Percentiles rank a stretch among this genome's conserved stretches.
Conservation (phyloP, 2,797 vertebrate species). For the Nannoperca obscura region DNA sequence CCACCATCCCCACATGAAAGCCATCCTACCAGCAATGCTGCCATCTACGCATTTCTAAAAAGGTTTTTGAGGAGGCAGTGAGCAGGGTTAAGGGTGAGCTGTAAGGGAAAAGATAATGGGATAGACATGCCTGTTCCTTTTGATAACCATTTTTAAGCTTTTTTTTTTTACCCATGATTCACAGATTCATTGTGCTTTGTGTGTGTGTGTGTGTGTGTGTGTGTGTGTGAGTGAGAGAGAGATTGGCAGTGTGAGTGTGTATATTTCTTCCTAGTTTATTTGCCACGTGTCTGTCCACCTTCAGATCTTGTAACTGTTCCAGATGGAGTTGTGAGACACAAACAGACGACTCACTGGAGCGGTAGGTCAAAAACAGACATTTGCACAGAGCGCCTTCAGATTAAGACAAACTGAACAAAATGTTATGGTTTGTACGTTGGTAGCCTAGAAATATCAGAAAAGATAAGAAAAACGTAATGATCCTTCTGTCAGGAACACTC, state of each 20-base stretch:
- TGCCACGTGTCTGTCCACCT: conserved; percentile 22
- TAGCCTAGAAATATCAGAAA: background rate
- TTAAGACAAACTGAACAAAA: background rate
- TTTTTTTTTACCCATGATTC: conserved; percentile 42
- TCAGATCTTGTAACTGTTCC: conserved; percentile 11
- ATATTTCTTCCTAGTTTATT: conserved; percentile 7
- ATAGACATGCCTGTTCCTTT: conserved; percentile 68
- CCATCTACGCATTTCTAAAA: conserved; percentile 65
- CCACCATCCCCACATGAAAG: conserved; percentile 57
- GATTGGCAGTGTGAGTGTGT: background rate
- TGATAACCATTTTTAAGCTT: conserved; percentile 62
- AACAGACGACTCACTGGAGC: background rate
- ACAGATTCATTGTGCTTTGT: conserved; percentile 36
- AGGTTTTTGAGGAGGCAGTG: conserved; percentile 70
- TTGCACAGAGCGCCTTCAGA: background rate
- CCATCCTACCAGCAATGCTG: conserved; percentile 37
- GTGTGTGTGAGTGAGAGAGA: background rate
- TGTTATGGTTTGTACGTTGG: background rate
- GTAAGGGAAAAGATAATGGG: conserved; percentile 69
- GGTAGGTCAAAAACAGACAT: conserved; percentile 4
- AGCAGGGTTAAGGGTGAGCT: conserved; percentile 72
- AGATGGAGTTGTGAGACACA: conserved; percentile 13
- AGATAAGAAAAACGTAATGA: background rate
- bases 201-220: conserved; percentile 8
- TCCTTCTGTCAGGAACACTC: background rate